These are phyloP conservation scores for Idaea biselata DNA, from an alignment of 2,888 invertebrate species.

Conservation along the genomic window DNA sequence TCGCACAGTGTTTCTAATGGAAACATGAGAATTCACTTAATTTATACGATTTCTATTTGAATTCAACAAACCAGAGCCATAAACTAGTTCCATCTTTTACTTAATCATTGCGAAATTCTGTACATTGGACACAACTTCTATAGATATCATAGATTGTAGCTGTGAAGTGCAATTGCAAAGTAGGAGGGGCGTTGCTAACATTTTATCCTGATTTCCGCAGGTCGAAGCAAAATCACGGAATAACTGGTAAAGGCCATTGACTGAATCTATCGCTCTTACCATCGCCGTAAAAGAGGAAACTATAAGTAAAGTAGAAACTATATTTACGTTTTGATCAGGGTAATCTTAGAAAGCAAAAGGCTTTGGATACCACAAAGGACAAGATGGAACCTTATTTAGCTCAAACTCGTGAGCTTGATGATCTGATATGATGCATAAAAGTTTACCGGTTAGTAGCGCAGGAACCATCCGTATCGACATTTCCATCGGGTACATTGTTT, in stretches of 20 bases:
- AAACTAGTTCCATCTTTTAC: not conserved
- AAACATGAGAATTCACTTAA: not conserved
- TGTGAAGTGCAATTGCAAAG: not conserved
- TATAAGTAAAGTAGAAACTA: not conserved
- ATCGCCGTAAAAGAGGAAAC: not conserved
- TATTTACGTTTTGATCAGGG: not conserved
- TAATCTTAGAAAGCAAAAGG: conserved; percentile 17
- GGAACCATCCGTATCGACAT: conserved; percentile 25
- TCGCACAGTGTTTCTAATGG: not conserved
- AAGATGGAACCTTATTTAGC: conserved; percentile 29
- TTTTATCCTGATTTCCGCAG: not conserved
- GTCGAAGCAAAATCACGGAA: not conserved
- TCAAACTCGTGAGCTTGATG: conserved; percentile 31
- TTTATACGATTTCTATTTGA: not conserved
- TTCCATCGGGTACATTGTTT: conserved; percentile 28
- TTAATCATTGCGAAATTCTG: not conserved
- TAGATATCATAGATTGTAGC: not conserved
- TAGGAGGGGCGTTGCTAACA: not conserved
- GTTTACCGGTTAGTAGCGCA: conserved; percentile 34
- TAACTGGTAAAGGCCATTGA: not conserved
- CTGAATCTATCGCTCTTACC: not conserved
- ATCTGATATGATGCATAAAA: conserved; percentile 32
- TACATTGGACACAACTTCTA: not conserved
- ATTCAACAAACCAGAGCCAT: not conserved
- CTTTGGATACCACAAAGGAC: conserved; percentile 16